Conservation (phyloP, 2,888 invertebrate genomes). For the Synergus umbraculus region DNA sequence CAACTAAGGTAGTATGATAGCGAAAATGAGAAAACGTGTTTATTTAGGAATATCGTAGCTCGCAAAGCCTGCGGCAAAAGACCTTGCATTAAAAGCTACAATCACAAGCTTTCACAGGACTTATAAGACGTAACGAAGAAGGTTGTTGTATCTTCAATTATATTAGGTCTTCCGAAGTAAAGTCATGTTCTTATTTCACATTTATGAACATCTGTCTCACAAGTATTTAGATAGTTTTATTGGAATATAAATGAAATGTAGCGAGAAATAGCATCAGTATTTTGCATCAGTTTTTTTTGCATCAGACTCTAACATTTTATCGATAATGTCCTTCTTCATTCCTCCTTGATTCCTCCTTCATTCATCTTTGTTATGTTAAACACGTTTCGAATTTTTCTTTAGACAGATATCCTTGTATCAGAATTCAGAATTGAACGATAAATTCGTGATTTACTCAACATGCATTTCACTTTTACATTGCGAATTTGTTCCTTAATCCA, state of each 20-base stretch:
- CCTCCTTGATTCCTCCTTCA: not conserved
- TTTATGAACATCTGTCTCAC: not conserved
- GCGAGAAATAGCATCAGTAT: not conserved
- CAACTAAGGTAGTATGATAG: conserved; percentile 38
- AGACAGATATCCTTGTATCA: not conserved
- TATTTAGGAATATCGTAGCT: conserved; percentile 29
- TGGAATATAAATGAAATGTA: not conserved
- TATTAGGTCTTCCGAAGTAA: conserved; percentile 21
- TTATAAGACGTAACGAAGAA: conserved; percentile 9
- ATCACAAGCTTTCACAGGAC: conserved; percentile 17
- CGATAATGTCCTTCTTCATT: not conserved
- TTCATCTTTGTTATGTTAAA: too few relatives aligned
- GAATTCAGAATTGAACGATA: not conserved
- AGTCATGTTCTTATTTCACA: conserved; percentile 5
- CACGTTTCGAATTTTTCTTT: not conserved
- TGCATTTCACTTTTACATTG: not conserved
- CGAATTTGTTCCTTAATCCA: conserved; percentile 19
- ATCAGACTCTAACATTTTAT: not conserved
- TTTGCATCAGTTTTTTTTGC: not conserved
- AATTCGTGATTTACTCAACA: not conserved
- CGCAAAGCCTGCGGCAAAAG: conserved; percentile 25
- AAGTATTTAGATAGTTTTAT: not conserved
- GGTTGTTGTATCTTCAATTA: conserved; percentile 12
- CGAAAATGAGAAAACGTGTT: conserved; percentile 49
- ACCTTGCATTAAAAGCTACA: conserved; percentile 14